A percentile compares a stretch with the other conserved stretches of the same genome.
phyloP scores from a whole-genome alignment of 2,113 vertebrate genomes.

The Talpa occidentalis region DNA sequence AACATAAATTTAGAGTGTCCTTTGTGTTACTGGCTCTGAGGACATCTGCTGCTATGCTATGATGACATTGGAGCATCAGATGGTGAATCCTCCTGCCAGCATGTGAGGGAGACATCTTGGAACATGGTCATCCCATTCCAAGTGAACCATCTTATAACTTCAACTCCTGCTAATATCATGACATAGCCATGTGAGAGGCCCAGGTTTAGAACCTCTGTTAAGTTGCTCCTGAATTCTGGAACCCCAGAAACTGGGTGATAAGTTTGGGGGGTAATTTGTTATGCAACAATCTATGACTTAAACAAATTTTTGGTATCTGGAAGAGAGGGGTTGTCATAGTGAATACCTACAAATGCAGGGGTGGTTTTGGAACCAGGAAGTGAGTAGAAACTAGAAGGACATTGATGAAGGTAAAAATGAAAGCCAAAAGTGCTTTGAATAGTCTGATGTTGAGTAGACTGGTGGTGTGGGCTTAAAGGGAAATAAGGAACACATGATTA shows the following conservation, averaged over 20 bases:
- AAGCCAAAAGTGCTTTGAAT: not conserved
- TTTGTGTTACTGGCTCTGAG: not conserved
- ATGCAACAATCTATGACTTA: not conserved
- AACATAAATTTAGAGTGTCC: not conserved
- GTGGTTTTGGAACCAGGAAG: not conserved
- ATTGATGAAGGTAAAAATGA: not conserved
- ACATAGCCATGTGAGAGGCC: not conserved
- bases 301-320: not conserved
- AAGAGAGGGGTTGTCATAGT: not conserved
- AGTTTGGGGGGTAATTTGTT: not conserved
- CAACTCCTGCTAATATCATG: not conserved
- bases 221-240: not conserved
- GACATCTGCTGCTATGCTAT: not conserved
- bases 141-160: not conserved
- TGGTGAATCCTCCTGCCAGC: not conserved
- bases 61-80: no score
- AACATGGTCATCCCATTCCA: not conserved
- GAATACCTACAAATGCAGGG: not conserved
- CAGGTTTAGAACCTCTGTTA: not conserved
- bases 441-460: not conserved
- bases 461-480: not conserved
- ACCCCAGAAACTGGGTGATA: not conserved
- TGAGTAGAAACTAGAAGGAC: not conserved
- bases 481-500: not conserved
- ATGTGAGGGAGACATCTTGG: not conserved